A percentile compares a stretch with the other conserved stretches of the same genome.
phyloP scores from a whole-genome alignment of 2,888 invertebrate genomes.

The Chouioia cunea region DNA sequence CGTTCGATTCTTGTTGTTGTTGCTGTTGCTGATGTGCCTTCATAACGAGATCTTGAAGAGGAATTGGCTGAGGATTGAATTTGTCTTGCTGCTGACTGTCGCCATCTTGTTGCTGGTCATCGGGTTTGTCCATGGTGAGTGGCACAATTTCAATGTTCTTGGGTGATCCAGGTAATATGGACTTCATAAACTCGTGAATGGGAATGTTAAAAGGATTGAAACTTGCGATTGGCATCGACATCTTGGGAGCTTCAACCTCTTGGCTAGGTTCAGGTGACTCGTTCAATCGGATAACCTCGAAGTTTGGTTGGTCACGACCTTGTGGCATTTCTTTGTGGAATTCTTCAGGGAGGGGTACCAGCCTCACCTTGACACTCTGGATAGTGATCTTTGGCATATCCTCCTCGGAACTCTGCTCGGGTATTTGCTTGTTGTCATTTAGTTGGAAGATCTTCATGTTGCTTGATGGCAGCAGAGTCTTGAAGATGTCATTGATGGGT shows the following conservation, averaged over 20 bases:
- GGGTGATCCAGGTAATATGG: slow-evolving; percentile 25
- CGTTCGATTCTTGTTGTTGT: slow-evolving; percentile 11
- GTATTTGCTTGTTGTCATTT: slow-evolving; percentile 26
- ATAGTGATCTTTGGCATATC: slow-evolving; percentile 46
- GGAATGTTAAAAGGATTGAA: slow-evolving; percentile 42
- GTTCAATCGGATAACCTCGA: slow-evolving; percentile 40
- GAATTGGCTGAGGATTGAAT: slow-evolving; percentile 39
- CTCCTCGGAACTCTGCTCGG: slow-evolving; percentile 37
- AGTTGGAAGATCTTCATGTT: slow-evolving; percentile 42
- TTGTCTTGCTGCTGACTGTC: slow-evolving; percentile 22
- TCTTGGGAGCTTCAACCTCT: slow-evolving; percentile 40
- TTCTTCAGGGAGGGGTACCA: slow-evolving; percentile 41
- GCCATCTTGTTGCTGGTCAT: slow-evolving; percentile 19
- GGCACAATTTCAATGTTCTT: slow-evolving; percentile 43
- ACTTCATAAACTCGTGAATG: slow-evolving; percentile 41
- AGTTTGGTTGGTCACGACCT: slow-evolving; percentile 8
- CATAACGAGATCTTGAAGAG: slow-evolving; percentile 41
- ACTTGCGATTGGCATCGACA: slow-evolving; percentile 30
- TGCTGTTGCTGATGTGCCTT: slow-evolving; percentile 25
- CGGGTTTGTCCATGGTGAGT: slow-evolving; percentile 17
- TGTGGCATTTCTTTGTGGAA: slow-evolving; percentile 6
- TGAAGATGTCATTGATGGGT: slow-evolving; percentile 34
- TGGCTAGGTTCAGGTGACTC: slow-evolving; percentile 42
- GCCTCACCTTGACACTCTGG: slow-evolving; percentile 43
- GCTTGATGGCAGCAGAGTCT: slow-evolving; percentile 28